Evolutionary conservation across 2,888 invertebrate genomes (phyloP).

Genomic region (Brachylomia viminalis): DNA sequence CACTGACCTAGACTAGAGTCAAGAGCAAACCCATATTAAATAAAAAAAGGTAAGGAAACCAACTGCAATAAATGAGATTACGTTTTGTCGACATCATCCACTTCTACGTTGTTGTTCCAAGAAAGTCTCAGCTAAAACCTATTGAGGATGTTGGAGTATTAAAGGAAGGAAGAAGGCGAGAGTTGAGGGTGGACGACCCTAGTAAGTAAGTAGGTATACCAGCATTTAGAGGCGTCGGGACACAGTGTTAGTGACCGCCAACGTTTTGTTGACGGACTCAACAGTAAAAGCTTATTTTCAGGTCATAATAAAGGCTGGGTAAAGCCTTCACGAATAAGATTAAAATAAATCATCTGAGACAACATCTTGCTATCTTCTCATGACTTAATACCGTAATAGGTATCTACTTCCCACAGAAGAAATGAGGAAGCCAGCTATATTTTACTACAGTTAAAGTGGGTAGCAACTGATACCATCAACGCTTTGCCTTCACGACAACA

Average conservation of each 20-base stretch:
- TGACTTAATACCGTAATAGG: not conserved
- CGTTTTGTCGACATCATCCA: not conserved
- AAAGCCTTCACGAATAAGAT: not conserved
- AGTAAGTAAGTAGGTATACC: not conserved
- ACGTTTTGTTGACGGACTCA: not conserved
- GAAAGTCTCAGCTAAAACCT: not conserved
- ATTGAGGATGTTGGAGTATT: not conserved
- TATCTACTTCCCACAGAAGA: not conserved
- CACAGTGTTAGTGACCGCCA: not conserved
- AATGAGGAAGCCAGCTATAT: slow-evolving; percentile 33
- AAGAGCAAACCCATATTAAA: too few relatives aligned
- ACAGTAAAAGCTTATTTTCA: not conserved
- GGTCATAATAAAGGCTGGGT: too few relatives aligned
- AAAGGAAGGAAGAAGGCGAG: not conserved
- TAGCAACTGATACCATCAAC: slow-evolving; percentile 46
- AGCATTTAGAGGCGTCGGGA: not conserved
- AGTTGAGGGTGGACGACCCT: not conserved
- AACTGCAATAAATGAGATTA: not conserved
- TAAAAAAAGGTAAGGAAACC: too few relatives aligned
- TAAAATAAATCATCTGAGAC: not conserved
- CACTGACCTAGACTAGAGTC: too few relatives aligned
- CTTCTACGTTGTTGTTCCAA: not conserved
- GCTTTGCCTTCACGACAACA: slow-evolving; percentile 30
- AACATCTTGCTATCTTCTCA: not conserved
- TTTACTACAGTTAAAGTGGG: slow-evolving; percentile 13